These are phyloP conservation scores for Branchinecta lindahli DNA, from an alignment of 1,140 invertebrate genomes.

Conservation along the genomic window DNA sequence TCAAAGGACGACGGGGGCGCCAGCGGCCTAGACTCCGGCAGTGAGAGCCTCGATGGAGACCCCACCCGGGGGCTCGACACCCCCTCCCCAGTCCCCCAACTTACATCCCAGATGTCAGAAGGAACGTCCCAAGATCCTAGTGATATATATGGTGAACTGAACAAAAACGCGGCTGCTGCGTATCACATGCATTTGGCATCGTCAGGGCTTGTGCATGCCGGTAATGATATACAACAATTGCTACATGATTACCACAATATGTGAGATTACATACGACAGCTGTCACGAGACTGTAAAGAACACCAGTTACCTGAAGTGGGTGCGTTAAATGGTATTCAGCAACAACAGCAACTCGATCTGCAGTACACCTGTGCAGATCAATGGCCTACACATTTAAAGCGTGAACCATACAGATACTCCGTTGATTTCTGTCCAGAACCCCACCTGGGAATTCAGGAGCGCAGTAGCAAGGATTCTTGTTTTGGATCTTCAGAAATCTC, in stretches of 20 bases:
- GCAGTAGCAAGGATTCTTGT: too few species aligned
- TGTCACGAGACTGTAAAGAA: too few species aligned
- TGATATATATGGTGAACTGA: not conserved
- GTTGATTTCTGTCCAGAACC: too few species aligned
- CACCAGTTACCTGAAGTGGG: too few species aligned
- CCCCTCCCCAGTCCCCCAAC: constrained; percentile 17
- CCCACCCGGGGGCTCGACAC: constrained; percentile 20
- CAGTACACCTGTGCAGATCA: too few species aligned
- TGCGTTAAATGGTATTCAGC: too few species aligned
- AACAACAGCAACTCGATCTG: too few species aligned
- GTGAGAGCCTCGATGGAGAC: constrained; percentile 22
- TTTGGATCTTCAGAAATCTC: too few species aligned
- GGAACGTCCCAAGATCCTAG: not conserved
- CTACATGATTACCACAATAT: constrained; percentile 1
- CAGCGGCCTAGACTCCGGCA: constrained; percentile 22
- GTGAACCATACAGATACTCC: too few species aligned
- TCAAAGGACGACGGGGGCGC: constrained; percentile 22
- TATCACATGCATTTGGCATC: not conserved
- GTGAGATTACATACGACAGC: not conserved
- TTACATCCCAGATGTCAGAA: not conserved
- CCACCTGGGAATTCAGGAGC: too few species aligned
- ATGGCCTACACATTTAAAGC: too few species aligned
- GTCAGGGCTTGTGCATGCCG: not conserved
- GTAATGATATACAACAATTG: not conserved
- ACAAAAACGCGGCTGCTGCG: not conserved